A percentile compares a stretch with the other conserved stretches of the same genome.
Evolutionary conservation across 2,888 invertebrate genomes (phyloP).

Genomic region (Heliconius aoede): DNA sequence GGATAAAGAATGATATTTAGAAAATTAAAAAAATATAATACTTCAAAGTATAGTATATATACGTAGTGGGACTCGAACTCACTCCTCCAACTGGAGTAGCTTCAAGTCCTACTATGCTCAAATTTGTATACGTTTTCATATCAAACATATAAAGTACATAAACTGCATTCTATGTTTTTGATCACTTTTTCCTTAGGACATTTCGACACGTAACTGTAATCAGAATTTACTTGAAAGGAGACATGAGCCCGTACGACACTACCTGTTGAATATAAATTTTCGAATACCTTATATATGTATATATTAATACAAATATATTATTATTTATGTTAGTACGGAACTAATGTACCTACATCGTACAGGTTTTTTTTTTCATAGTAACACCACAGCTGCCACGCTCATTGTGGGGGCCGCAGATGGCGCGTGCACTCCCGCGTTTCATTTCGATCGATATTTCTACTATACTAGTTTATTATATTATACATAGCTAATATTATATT

Average conservation of each 20-base stretch:
- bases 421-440: conserved; percentile 61
- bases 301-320: conserved; percentile 3
- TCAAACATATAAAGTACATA: too few relatives aligned
- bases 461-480: conserved; percentile 48
- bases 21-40: too few relatives aligned
- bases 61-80: too few relatives aligned
- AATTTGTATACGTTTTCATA: too few relatives aligned
- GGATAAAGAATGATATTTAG: too few relatives aligned
- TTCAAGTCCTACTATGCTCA: too few relatives aligned
- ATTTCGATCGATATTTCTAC: conserved; percentile 63
- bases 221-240: not conserved
- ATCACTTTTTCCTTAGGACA: not conserved
- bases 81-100: too few relatives aligned
- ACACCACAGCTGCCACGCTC: conserved; percentile 73
- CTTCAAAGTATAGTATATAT: too few relatives aligned
- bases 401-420: conserved; percentile 82
- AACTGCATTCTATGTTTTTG: too few relatives aligned
- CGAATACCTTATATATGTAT: conserved; percentile 4
- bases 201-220: not conserved
- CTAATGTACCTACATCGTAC: conserved; percentile 28
- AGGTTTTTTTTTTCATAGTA: conserved; percentile 42
- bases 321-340: conserved; percentile 30
- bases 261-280: not conserved
- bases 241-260: not conserved
- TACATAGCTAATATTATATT: conserved; percentile 15